phyloP scores from a whole-genome alignment of 2,113 vertebrate genomes.

The Poeciliopsis prolifica region DNA sequence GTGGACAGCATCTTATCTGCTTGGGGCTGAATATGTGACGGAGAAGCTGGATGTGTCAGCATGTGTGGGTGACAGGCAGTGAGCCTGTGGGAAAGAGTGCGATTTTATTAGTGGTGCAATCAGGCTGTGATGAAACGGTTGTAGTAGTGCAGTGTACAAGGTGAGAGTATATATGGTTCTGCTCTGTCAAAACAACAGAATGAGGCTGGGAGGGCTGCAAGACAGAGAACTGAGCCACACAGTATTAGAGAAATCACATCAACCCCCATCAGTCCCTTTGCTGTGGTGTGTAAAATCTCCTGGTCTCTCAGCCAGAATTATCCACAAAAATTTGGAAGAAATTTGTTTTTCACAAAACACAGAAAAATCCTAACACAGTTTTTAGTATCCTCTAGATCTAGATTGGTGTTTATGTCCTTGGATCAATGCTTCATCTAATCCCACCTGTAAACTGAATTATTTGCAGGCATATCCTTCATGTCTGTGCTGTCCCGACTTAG shows the following conservation, averaged over 20 bases:
- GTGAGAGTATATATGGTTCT: conserved; percentile 3
- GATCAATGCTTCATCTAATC: conserved; percentile 9
- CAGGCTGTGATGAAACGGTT: conserved; percentile 17
- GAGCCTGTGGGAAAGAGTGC: background rate
- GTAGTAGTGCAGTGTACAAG: background rate
- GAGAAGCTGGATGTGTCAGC: conserved; percentile 2
- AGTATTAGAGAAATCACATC: conserved; percentile 16
- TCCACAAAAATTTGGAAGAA: conserved; percentile 26
- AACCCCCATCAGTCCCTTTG: conserved; percentile 15
- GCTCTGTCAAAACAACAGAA: conserved; percentile 19
- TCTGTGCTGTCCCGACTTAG: background rate
- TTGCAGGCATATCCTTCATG: background rate
- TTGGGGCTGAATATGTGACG: conserved; percentile 24
- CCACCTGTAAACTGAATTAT: conserved; percentile 28
- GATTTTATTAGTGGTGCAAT: conserved; percentile 37
- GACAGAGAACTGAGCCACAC: background rate
- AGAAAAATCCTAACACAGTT: background rate
- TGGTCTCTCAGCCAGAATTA: conserved; percentile 22
- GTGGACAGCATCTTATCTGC: conserved; percentile 11
- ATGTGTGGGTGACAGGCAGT: conserved; percentile 2
- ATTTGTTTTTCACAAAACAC: conserved; percentile 13
- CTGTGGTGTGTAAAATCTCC: conserved; percentile 23
- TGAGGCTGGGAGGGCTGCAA: background rate
- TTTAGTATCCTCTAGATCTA: background rate
- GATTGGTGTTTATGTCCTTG: background rate